These are phyloP conservation scores for Eupithecia exiguata DNA, from an alignment of 2,888 invertebrate species.

Conservation along the genomic window DNA sequence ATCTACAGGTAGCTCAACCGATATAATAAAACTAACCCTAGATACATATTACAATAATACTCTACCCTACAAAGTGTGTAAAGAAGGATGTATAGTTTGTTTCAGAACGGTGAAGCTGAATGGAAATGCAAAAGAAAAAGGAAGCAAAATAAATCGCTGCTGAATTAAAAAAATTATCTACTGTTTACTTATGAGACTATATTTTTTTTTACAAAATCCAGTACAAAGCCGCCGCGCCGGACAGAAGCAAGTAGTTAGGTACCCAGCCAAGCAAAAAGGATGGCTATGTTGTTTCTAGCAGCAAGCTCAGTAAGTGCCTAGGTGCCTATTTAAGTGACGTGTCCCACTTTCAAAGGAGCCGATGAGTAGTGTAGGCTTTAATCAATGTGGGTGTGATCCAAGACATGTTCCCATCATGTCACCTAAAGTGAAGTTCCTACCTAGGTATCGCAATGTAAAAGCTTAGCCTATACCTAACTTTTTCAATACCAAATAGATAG, in stretches of 20 bases:
- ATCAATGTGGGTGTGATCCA: slow-evolving; percentile 34
- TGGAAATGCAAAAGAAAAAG: background rate
- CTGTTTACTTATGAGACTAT: background rate
- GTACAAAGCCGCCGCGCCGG: background rate
- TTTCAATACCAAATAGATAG: no score
- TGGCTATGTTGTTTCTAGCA: background rate
- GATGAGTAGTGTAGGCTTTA: slow-evolving; percentile 30
- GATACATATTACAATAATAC: no score
- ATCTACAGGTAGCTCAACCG: no score
- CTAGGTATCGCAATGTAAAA: background rate
- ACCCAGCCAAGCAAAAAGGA: background rate
- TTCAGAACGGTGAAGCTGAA: background rate
- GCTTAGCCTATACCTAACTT: background rate
- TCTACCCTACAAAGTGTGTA: no score
- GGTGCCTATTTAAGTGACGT: background rate
- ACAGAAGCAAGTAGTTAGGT: background rate
- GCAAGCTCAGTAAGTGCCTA: slow-evolving; percentile 1
- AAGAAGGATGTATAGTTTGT: background rate
- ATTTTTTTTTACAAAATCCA: background rate
- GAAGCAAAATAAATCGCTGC: background rate
- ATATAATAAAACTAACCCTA: no score
- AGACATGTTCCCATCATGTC: slow-evolving; percentile 31
- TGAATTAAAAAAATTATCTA: background rate
- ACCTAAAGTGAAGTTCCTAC: background rate
- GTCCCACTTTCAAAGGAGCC: slow-evolving; percentile 36